Conservation (phyloP, 2,888 invertebrate species). For the Neoaliturus tenellus region DNA sequence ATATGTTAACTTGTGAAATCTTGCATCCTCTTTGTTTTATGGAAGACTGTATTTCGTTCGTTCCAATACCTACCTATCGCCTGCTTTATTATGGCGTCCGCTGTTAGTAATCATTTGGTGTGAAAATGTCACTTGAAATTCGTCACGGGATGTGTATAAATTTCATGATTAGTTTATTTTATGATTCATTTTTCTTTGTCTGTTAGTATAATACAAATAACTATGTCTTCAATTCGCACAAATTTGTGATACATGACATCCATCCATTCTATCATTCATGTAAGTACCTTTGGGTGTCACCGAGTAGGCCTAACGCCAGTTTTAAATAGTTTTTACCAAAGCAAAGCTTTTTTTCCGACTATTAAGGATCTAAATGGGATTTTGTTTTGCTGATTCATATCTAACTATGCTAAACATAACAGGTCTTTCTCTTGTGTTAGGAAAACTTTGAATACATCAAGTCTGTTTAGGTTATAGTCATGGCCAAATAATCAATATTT, state of each 20-base stretch:
- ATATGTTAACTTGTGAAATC: background rate
- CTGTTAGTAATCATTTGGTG: conserved; percentile 15
- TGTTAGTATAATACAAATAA: background rate
- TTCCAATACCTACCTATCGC: conserved; percentile 13
- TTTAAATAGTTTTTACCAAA: conserved; percentile 4
- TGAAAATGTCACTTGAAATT: conserved; percentile 29
- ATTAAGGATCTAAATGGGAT: background rate
- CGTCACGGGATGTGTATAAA: background rate
- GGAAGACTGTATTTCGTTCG: background rate
- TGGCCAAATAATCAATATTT: conserved; percentile 42
- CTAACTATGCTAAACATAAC: background rate
- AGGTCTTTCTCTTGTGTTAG: background rate
- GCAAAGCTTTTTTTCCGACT: background rate
- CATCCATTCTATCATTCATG: conserved; percentile 2
- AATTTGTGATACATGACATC: background rate
- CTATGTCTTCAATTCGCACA: background rate
- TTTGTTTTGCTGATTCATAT: background rate
- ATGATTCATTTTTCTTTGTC: background rate
- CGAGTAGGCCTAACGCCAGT: conserved; percentile 32
- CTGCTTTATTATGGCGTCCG: conserved; percentile 49
- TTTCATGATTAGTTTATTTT: background rate
- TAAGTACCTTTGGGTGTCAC: conserved; percentile 44
- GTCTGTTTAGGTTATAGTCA: conserved; percentile 41
- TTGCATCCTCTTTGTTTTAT: conserved; percentile 25
- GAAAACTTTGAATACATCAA: background rate